Base-by-base conservation (phyloP, 2,797 vertebrate species). In the Characodon lateralis region DNA sequence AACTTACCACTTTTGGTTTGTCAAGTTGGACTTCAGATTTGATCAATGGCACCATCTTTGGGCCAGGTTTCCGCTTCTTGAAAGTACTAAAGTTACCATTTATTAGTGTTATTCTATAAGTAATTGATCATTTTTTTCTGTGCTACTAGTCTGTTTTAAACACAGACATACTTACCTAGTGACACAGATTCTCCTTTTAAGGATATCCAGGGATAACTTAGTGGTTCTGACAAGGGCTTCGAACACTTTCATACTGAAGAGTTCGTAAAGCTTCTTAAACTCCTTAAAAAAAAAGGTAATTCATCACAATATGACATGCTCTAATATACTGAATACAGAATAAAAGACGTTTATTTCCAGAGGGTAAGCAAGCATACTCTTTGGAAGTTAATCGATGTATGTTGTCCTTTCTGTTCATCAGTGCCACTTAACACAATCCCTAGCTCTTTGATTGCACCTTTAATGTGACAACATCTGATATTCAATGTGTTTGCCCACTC, bases 191-290 rank as follows among this genome's bases (percentile, higher is more conserved):
- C 96, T 96, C 85, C 73, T 95, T 91, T 92, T 96, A 85, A 97
- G 86, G 43, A 87, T 93, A 71, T 96, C 92, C 89, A 97, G 85
- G 83, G 97, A 96, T 61, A 95, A 76, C 1, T 81, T 89, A 10
- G 95, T 96, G 20, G 96, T 88, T 92, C 93, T 96, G 83, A 96
- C 92, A 58, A 97, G 91, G 78, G 96, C 95, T 71, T 96, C 90
- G 16, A 95, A 84, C 71, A 97, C 84, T 71, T 94, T 95, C 76
- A 91, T 86, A 81, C 92, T 96, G 82, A 96, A 95, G 91, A 90
- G 93, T 26, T 94, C 91, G 74, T 91, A 79, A 39, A 97, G 81
- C 28, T 95, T 96, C 87, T 93, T 95, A 87, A 94, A 93, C 78
- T 96, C 94, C 96, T 97, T 72, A 73, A 94, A 93, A 56, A 63